Percentiles rank a stretch among this genome's conserved stretches.
These are phyloP conservation scores for Chydorus sphaericus DNA, from an alignment of 2,888 invertebrate species.

Conservation along the genomic window DNA sequence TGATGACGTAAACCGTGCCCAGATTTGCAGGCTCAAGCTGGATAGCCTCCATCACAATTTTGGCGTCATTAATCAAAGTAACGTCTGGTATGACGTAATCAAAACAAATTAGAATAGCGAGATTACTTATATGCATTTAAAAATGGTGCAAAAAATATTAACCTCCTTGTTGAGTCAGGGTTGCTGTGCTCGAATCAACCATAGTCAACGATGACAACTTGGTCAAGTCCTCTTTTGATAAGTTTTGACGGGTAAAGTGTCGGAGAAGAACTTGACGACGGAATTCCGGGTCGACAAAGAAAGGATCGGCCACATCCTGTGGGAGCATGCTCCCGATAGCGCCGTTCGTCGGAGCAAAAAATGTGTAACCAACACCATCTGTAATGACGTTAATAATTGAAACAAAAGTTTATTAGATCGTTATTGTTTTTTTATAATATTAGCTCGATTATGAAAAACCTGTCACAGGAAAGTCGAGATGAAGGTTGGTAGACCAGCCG, in stretches of 20 bases:
- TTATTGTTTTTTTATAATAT: too few species aligned
- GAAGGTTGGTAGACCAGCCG: too few species aligned
- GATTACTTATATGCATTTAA: not conserved
- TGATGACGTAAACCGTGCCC: not conserved
- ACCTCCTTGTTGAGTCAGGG: not conserved
- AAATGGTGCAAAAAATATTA: not conserved
- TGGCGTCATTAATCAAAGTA: not conserved
- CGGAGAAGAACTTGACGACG: slow-evolving; percentile 40
- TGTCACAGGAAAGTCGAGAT: too few species aligned
- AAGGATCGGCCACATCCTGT: slow-evolving; percentile 17
- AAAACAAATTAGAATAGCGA: not conserved
- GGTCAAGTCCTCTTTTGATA: slow-evolving; percentile 41
- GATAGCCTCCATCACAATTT: not conserved
- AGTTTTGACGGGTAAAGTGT: slow-evolving; percentile 44
- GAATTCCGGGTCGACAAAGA: slow-evolving; percentile 15
- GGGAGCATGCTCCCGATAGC: slow-evolving; percentile 14
- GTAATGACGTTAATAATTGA: too few species aligned
- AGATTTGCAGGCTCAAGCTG: not conserved
- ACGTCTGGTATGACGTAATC: too few species aligned
- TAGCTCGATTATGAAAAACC: too few species aligned
- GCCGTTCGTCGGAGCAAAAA: slow-evolving; percentile 16
- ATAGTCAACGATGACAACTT: not conserved
- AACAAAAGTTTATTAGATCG: too few species aligned
- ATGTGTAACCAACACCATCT: slow-evolving; percentile 17
- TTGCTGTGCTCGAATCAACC: not conserved